phyloP scores from a whole-genome alignment of 2,797 vertebrate genomes.

The Oreochromis grahami region DNA sequence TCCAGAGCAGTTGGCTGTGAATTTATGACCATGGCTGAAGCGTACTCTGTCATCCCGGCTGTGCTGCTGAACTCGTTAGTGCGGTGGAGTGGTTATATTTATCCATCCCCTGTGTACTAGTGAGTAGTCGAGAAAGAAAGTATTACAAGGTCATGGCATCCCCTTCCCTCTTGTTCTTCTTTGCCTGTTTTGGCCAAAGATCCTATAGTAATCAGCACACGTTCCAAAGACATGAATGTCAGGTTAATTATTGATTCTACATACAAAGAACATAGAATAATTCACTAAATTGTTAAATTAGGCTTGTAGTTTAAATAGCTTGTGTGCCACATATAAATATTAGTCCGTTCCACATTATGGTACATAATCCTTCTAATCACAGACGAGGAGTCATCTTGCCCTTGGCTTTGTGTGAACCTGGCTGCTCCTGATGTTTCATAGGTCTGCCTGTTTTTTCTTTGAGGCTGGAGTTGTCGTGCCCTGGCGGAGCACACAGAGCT shows the following conservation, averaged over 20 bases:
- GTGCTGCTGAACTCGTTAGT: conserved; percentile 59
- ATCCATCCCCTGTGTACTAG: conserved; percentile 50
- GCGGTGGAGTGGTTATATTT: conserved; percentile 67
- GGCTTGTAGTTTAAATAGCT: neutral
- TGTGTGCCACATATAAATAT: neutral
- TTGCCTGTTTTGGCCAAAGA: neutral
- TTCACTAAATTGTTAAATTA: neutral
- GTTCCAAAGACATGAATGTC: neutral
- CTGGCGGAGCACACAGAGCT: conserved; percentile 26
- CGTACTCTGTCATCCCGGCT: conserved; percentile 65
- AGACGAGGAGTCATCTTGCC: conserved; percentile 6
- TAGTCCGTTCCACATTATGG: neutral
- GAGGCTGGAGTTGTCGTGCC: conserved; percentile 22
- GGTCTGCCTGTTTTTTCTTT: neutral
- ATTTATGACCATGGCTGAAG: conserved; percentile 56
- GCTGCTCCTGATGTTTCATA: conserved; percentile 14
- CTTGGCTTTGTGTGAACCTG: neutral
- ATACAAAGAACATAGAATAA: neutral
- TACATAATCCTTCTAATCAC: neutral
- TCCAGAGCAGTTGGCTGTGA: conserved; percentile 48
- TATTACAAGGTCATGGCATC: conserved; percentile 58
- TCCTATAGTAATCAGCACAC: neutral
- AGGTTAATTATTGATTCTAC: neutral
- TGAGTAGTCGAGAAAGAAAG: conserved; percentile 31
- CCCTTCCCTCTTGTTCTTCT: neutral